These are phyloP conservation scores for Zoanthus sansibaricus DNA, from an alignment of 92 coral and sea anemone genomes.

Conservation along the genomic window DNA sequence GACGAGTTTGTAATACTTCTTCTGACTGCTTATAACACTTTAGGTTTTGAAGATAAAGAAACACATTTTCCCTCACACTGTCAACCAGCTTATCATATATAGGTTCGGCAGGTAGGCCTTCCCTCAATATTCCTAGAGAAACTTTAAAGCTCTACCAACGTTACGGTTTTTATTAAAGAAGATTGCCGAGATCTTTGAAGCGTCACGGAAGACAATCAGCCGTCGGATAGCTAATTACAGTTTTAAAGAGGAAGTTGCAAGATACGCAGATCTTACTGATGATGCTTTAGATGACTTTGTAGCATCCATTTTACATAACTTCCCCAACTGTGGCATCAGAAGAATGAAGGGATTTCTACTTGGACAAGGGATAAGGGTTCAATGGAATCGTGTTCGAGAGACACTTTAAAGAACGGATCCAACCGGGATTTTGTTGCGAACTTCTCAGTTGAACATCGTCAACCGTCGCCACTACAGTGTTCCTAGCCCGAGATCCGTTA, in stretches of 20 bases:
- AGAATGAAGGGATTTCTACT: slow-evolving; percentile 62
- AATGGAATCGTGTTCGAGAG: slow-evolving; percentile 44
- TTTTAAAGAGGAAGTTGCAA: not conserved
- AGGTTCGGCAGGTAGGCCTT: slow-evolving; percentile 41
- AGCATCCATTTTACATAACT: slow-evolving; percentile 5
- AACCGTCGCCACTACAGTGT: no score
- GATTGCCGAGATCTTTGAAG: slow-evolving; percentile 47
- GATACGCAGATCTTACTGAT: slow-evolving; percentile 28
- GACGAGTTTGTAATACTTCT: no score
- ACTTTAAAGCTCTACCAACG: no score
- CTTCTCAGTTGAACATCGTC: no score
- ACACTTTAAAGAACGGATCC: not conserved
- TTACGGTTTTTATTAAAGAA: slow-evolving; percentile 28
- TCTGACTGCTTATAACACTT: slow-evolving; percentile 17
- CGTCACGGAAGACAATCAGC: slow-evolving; percentile 43
- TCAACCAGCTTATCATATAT: slow-evolving; percentile 39
- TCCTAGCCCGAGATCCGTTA: no score
- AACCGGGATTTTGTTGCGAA: slow-evolving; percentile 32
- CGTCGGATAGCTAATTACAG: slow-evolving; percentile 31
- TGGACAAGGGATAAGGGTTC: slow-evolving; percentile 40
- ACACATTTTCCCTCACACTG: slow-evolving; percentile 1
- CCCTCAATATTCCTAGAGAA: slow-evolving; percentile 29
- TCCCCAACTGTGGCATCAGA: slow-evolving; percentile 55
- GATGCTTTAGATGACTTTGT: not conserved
- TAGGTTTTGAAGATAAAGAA: slow-evolving; percentile 1